phyloP scores from a whole-genome alignment of 2,797 vertebrate species.

The Ibycter americanus region DNA sequence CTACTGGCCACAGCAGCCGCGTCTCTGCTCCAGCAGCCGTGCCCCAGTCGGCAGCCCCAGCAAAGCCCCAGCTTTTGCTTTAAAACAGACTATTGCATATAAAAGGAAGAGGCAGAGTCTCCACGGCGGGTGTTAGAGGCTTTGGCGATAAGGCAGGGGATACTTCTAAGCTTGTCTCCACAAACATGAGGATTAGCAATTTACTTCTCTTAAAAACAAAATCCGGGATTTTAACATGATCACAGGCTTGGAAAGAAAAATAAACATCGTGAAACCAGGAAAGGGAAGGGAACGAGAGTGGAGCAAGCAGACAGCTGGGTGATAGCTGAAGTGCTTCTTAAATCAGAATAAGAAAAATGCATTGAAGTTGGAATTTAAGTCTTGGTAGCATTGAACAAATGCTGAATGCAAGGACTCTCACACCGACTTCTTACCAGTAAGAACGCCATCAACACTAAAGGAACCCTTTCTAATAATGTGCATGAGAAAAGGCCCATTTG shows the following conservation, averaged over 20 bases:
- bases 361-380: neutral
- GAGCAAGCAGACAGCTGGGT: neutral
- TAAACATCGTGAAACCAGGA: neutral
- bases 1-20: neutral
- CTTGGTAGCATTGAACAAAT: neutral
- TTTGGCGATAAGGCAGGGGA: neutral
- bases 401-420: neutral
- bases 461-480: neutral
- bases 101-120: neutral
- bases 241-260: constrained; percentile 50
- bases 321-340: neutral
- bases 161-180: constrained; percentile 52
- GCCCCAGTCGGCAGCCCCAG: neutral
- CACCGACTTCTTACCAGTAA: neutral
- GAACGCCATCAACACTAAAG: neutral
- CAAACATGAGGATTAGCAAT: constrained; percentile 58
- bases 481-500: neutral
- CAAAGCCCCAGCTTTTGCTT: neutral
- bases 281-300: neutral
- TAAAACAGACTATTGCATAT: neutral
- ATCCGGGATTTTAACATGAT: constrained; percentile 19
- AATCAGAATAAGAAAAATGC: neutral
- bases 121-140: neutral
- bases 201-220: constrained; percentile 53
- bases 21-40: neutral